Conservation (phyloP, 1,140 invertebrate genomes). For the Phymorhynchus buccinoides region DNA sequence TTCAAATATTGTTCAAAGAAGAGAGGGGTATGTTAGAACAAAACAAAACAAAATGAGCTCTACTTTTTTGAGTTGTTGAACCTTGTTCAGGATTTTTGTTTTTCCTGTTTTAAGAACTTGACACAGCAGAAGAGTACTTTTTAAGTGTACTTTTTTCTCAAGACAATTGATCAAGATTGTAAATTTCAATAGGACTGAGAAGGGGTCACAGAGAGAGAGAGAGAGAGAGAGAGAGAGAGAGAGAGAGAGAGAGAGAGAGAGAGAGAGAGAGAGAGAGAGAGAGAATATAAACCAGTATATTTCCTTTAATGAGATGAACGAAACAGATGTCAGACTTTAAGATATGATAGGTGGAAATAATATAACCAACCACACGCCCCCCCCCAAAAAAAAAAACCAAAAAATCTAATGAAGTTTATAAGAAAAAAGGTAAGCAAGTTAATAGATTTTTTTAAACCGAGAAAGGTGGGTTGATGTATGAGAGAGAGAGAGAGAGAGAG, state of each 20-base stretch:
- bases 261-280: slow-evolving; percentile 2
- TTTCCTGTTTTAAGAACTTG: background rate
- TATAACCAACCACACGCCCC: too few relatives aligned
- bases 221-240: too few relatives aligned
- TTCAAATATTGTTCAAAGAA: too few relatives aligned
- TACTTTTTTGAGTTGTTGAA: too few relatives aligned
- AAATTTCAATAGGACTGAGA: background rate
- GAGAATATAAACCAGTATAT: background rate
- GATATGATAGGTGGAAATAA: too few relatives aligned
- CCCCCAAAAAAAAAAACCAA: too few relatives aligned
- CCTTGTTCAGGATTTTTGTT: background rate
- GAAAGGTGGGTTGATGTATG: too few relatives aligned
- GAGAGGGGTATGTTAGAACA: too few relatives aligned
- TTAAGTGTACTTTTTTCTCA: background rate
- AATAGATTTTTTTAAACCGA: background rate
- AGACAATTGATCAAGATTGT: background rate
- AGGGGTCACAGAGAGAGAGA: background rate
- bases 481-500: background rate
- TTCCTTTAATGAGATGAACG: background rate
- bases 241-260: too few relatives aligned
- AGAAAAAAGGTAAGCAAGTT: background rate
- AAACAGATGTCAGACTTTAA: too few relatives aligned
- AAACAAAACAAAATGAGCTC: too few relatives aligned
- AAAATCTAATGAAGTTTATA: background rate
- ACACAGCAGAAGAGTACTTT: background rate